A percentile compares a stretch with the other conserved stretches of the same genome.
These are phyloP conservation scores for Periparus ater DNA, from an alignment of 2,797 vertebrate species.

Conservation along the genomic window DNA sequence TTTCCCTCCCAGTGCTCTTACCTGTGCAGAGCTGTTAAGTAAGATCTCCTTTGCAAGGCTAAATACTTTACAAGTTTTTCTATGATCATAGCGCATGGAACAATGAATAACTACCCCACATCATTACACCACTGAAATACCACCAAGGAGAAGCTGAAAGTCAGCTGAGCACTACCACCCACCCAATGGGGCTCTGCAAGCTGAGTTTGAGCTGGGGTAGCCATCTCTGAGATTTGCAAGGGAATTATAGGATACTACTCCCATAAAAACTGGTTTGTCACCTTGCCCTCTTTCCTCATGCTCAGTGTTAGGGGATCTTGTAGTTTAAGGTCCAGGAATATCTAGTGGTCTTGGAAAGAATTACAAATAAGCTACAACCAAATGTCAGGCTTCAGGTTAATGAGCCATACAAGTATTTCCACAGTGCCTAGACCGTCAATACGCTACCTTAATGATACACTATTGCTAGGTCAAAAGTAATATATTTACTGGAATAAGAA, in stretches of 20 bases:
- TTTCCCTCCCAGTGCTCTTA: background rate
- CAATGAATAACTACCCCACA: background rate
- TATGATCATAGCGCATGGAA: background rate
- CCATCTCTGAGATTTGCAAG: accelerated
- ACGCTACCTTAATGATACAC: background rate
- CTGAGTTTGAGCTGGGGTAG: background rate
- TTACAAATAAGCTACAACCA: slow-evolving; percentile 55
- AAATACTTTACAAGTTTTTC: background rate
- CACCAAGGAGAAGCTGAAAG: background rate
- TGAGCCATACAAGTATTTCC: background rate
- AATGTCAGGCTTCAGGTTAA: slow-evolving; percentile 70
- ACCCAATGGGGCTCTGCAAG: background rate
- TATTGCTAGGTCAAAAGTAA: background rate
- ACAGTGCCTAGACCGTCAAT: background rate
- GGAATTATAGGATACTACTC: background rate
- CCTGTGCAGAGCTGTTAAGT: background rate
- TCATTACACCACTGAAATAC: background rate
- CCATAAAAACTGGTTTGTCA: background rate
- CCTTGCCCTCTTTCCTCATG: background rate
- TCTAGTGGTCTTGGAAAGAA: background rate
- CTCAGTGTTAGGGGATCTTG: background rate
- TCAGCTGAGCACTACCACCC: background rate
- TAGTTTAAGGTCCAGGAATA: background rate
- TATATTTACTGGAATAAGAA: background rate
- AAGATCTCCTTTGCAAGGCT: background rate